Evolutionary conservation across 2,797 vertebrate genomes (phyloP), one percentile per base, ranked within the genome.

Genomic region (Melanotaenia parkinsoni): DNA sequence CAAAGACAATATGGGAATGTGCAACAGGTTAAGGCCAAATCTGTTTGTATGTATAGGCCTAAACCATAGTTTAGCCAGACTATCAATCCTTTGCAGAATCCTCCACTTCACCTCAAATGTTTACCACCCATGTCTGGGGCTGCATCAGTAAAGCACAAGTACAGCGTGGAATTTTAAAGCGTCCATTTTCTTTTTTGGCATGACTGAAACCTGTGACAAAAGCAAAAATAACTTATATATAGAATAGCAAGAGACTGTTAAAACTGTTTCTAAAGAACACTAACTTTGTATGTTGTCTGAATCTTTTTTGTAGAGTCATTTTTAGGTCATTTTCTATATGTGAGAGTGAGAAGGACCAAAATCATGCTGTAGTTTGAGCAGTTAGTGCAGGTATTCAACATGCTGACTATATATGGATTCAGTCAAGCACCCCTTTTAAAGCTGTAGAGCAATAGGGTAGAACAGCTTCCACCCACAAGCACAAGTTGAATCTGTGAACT

Each of bases 241-340:
- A 89, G 81, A 68, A 76, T 93, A 92, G 89, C 89, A 82, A 93
- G 87, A 94, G 94, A 95, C 95, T 95, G 95, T 95, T 95, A 95
- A 85, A 91, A 91, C 85, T 93, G 90, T 91, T 92, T 92, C 86
- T 94, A 92, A 94, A 92, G 86, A 93, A 91, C 87, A 93, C 91
- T 89, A 92, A 92, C 91, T 93, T 94, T 94, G 80, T 94, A 94
- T 93, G 93, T 91, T 77, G 88, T 94, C 82, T 82, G 73, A 91
- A 85, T 87, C 72, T 86, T 94, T 93, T 93, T 95, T 94, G 88
- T 92, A 95, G 91, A 85, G 88, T 89, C 76, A 86, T 89, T 93
- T 92, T 80, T 88, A 93, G 85, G 62, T 87, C 80, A 73, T 95
- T 94, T 95, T 95, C 88, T 94, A 94, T 87, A 63, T 78, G 89